A percentile compares a stretch with the other conserved stretches of the same genome.
Conservation (phyloP, 92 coral and sea anemone species). For the Epizoanthus ramosus region DNA sequence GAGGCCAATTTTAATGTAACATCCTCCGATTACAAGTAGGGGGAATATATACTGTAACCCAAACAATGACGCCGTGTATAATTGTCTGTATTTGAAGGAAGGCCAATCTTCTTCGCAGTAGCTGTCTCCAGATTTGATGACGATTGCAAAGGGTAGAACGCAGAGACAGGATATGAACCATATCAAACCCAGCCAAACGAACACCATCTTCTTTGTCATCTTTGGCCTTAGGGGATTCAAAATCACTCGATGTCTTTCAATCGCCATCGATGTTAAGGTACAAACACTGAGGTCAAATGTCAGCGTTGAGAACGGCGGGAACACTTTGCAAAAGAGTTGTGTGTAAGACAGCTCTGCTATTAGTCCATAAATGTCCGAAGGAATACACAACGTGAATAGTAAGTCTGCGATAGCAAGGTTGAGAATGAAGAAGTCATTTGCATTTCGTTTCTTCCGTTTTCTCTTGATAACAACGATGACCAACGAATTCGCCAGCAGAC, state of each 20-base stretch:
- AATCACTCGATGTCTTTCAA: constrained; percentile 22
- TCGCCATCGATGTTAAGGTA: constrained; percentile 32
- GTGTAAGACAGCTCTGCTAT: constrained; percentile 3
- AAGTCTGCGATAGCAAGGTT: constrained; percentile 34
- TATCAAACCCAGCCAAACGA: constrained; percentile 22
- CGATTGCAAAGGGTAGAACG: constrained; percentile 27
- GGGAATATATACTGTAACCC: constrained; percentile 24
- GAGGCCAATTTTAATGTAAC: constrained; percentile 37
- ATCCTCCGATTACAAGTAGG: constrained; percentile 23
- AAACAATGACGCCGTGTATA: constrained; percentile 19
- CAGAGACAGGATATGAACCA: constrained; percentile 25
- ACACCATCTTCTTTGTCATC: constrained; percentile 5
- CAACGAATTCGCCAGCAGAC: constrained; percentile 16
- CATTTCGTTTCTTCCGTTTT: constrained; percentile 22
- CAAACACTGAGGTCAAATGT: constrained; percentile 35
- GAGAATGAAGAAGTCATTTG: constrained; percentile 32
- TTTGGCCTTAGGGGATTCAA: constrained; percentile 31
- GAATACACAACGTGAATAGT: constrained; percentile 30
- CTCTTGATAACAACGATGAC: constrained; percentile 32
- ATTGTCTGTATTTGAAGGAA: constrained; percentile 16
- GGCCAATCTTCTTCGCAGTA: constrained; percentile 42
- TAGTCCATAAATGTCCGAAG: constrained; percentile 30
- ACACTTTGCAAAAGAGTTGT: constrained; percentile 9
- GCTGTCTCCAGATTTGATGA: constrained; percentile 8
- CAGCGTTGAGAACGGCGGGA: constrained; percentile 28